Percentiles rank a stretch among this genome's conserved stretches.
Evolutionary conservation across 2,888 invertebrate genomes (phyloP).

Genomic region (Drosophila algonquin): DNA sequence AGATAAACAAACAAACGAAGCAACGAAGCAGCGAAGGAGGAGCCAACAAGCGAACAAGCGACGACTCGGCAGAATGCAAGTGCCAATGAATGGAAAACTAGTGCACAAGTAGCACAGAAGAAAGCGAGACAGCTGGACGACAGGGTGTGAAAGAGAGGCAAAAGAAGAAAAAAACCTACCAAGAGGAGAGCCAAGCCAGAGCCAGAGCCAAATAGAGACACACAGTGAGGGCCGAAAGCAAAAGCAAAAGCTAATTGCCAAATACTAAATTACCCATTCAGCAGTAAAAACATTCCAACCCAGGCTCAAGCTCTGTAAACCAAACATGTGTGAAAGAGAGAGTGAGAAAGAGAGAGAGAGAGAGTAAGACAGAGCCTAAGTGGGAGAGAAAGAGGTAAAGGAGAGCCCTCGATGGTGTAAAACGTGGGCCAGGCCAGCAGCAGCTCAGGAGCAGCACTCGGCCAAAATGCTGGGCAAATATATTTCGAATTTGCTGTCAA

Average conservation of each 20-base stretch:
- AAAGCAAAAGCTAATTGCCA: slow-evolving; percentile 81
- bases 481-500: slow-evolving; percentile 80
- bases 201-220: slow-evolving; percentile 4
- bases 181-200: slow-evolving; percentile 11
- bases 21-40: slow-evolving; percentile 47
- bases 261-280: slow-evolving; percentile 81
- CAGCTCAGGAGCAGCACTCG: slow-evolving; percentile 21
- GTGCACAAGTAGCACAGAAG: not conserved
- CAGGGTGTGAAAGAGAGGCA: slow-evolving; percentile 1
- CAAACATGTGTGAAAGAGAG: slow-evolving; percentile 4
- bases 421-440: slow-evolving; percentile 50
- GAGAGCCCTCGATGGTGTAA: slow-evolving; percentile 63
- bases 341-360: not conserved
- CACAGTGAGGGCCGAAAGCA: slow-evolving; percentile 66
- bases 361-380: not conserved
- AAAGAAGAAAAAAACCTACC: slow-evolving; percentile 21
- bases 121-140: not conserved
- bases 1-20: slow-evolving; percentile 77
- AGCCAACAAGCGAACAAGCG: slow-evolving; percentile 14
- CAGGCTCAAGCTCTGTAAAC: slow-evolving; percentile 53
- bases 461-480: slow-evolving; percentile 66
- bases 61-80: slow-evolving; percentile 48
- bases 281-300: slow-evolving; percentile 75
- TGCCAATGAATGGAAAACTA: slow-evolving; percentile 46
- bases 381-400: slow-evolving; percentile 11